Evolutionary conservation across 2,888 invertebrate species (phyloP).

Genomic region (Opisthograptis luteolata): DNA sequence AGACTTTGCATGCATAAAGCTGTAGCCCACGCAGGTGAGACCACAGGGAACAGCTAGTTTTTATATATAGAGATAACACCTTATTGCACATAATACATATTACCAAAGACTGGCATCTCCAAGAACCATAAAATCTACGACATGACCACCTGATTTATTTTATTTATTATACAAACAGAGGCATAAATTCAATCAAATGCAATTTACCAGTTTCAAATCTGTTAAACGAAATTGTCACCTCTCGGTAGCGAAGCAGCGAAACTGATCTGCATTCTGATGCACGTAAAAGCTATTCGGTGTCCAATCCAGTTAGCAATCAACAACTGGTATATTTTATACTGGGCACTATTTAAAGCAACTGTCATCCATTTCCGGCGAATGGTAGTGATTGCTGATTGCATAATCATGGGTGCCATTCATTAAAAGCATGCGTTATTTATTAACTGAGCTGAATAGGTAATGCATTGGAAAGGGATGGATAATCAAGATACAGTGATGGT

Average conservation of each 20-base stretch:
- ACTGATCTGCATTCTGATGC: too few relatives aligned
- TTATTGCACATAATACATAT: too few relatives aligned
- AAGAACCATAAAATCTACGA: too few relatives aligned
- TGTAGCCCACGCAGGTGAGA: too few relatives aligned
- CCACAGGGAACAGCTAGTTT: too few relatives aligned
- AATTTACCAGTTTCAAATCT: neutral
- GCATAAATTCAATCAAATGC: neutral
- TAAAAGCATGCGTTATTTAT: slow-evolving; percentile 6
- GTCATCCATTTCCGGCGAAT: slow-evolving; percentile 15
- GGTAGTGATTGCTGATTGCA: slow-evolving; percentile 19
- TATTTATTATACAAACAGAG: too few relatives aligned
- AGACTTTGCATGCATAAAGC: too few relatives aligned
- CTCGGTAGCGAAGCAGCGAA: neutral
- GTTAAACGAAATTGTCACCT: neutral
- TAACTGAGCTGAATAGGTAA: slow-evolving; percentile 1
- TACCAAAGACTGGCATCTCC: too few relatives aligned
- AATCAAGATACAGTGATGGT: neutral
- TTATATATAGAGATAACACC: too few relatives aligned
- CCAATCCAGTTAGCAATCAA: slow-evolving; percentile 8
- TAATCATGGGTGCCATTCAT: slow-evolving; percentile 16
- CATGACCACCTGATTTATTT: too few relatives aligned
- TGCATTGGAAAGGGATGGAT: slow-evolving; percentile 4
- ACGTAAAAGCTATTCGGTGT: slow-evolving; percentile 12
- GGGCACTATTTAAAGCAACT: slow-evolving; percentile 10
- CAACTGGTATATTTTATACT: slow-evolving; percentile 1